Evolutionary conservation across 1,140 invertebrate species (phyloP).

Genomic region (Drusus annulatus): DNA sequence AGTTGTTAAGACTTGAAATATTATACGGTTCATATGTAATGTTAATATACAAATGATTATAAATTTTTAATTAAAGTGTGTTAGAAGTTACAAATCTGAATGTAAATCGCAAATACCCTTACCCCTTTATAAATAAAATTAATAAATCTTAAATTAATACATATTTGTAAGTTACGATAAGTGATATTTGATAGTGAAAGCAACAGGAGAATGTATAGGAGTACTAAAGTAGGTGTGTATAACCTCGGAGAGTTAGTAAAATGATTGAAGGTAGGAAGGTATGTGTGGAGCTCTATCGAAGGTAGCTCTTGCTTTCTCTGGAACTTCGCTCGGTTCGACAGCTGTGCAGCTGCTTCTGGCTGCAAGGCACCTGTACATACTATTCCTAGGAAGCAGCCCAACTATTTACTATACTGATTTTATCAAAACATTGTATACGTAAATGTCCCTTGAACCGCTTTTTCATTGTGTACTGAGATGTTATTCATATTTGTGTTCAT

Average conservation of each 20-base stretch:
- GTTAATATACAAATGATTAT: constrained; percentile 57
- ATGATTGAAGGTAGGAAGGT: constrained; percentile 32
- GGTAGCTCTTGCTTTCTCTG: constrained; percentile 17
- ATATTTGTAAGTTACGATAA: constrained; percentile 52
- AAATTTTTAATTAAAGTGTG: constrained; percentile 55
- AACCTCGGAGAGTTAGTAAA: constrained; percentile 53
- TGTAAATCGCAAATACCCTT: constrained; percentile 53
- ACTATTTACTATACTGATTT: constrained; percentile 40
- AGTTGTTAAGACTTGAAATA: constrained; percentile 52
- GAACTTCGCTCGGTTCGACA: neutral
- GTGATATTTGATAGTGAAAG: constrained; percentile 46
- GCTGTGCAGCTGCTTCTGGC: constrained; percentile 2
- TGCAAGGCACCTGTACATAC: constrained; percentile 51
- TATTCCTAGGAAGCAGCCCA: constrained; percentile 27
- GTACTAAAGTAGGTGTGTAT: constrained; percentile 48
- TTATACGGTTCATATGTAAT: constrained; percentile 57
- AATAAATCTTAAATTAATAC: constrained; percentile 54
- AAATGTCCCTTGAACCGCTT: constrained; percentile 48
- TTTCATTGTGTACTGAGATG: constrained; percentile 22
- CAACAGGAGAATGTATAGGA: constrained; percentile 28
- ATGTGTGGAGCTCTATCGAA: constrained; percentile 1
- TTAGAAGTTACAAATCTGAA: constrained; percentile 53
- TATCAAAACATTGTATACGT: constrained; percentile 55
- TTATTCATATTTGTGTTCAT: neutral
- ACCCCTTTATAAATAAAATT: constrained; percentile 52